Conservation (phyloP, 35 echinoderm and acorn worm genomes). For the Ptychodera flava region DNA sequence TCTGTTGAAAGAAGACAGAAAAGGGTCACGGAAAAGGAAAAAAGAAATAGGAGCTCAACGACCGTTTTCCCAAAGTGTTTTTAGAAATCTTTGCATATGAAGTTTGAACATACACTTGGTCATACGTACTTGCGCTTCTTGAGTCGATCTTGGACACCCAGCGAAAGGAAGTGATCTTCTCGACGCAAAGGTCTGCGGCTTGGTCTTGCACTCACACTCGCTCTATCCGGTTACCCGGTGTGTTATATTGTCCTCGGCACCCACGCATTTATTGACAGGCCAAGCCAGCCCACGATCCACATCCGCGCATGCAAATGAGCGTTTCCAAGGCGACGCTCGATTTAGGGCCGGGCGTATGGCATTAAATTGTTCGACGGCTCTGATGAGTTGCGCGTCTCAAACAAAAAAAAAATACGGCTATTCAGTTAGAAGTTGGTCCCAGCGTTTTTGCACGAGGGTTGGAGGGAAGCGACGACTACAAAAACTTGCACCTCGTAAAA, state of each 20-base stretch:
- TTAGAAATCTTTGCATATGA: too few relatives aligned
- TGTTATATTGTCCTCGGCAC: background rate
- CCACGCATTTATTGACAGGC: background rate
- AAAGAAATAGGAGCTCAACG: background rate
- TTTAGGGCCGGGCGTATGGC: background rate
- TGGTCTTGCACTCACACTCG: background rate
- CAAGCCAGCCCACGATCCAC: background rate
- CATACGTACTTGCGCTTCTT: background rate
- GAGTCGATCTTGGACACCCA: background rate
- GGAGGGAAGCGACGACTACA: background rate
- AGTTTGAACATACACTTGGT: too few relatives aligned
- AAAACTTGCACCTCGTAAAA: background rate
- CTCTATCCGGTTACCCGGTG: background rate
- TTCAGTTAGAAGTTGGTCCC: background rate
- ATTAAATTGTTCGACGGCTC: background rate
- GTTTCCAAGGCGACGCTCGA: background rate
- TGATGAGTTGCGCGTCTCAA: background rate
- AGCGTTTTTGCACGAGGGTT: too few relatives aligned
- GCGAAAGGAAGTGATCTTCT: background rate
- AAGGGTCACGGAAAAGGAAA: background rate
- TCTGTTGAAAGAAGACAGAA: background rate
- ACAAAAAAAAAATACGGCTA: background rate
- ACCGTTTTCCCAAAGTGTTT: too few relatives aligned
- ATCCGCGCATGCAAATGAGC: background rate
- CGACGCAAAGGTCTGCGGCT: background rate